Base-by-base conservation (phyloP, 2,113 vertebrate species). In the Murina feae region DNA sequence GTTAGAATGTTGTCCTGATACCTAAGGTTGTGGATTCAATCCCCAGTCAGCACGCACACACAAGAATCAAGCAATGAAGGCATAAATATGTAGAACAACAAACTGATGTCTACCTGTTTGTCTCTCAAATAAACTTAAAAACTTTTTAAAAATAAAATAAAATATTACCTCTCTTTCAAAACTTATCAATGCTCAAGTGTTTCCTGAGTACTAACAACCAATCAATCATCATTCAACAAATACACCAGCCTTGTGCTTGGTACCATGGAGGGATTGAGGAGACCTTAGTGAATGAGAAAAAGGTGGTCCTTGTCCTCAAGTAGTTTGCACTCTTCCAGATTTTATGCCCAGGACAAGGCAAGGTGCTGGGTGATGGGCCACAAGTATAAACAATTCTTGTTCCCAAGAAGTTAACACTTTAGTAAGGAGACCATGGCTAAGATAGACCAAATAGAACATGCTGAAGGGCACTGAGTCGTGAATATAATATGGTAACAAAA, bases 101-200 rank as follows among this genome's bases (percentile, higher is more conserved):
- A 63, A 30, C 28, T 30, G 58, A 28, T 60, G 23, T 28, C 58
- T 60, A 9, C 25, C 58, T 25, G 9, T 28, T 25, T 28, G 21
- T 30, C 60, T 63, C 60, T 63, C 28, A 63, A 63, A 63, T 30
- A 63, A 63, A 63, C 6, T 63, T n/a, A n/a, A n/a, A 13, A 60
- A 60, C 2, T 2, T 2, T 44, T 44, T 44, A 6, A 9, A 60
- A 60, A 11, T 28, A 63, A 63, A 63, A 63, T 13, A 63, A 63
- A 63, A 63, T 13, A 63, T 30, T 51, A 49, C 37, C 3, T 71
- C 30, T 95, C 69, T 58, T 32, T 92, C 68, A 81, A 76, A 39
- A 65, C 8, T 21, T 30, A 53, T 47, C 35, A 60, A 6, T 66
- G 10, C 18, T n/a, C 9, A 58, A 66, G 17, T 60, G 76, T n/a